Conservation (phyloP, 2,888 invertebrate species). For the Chirona hameri region DNA sequence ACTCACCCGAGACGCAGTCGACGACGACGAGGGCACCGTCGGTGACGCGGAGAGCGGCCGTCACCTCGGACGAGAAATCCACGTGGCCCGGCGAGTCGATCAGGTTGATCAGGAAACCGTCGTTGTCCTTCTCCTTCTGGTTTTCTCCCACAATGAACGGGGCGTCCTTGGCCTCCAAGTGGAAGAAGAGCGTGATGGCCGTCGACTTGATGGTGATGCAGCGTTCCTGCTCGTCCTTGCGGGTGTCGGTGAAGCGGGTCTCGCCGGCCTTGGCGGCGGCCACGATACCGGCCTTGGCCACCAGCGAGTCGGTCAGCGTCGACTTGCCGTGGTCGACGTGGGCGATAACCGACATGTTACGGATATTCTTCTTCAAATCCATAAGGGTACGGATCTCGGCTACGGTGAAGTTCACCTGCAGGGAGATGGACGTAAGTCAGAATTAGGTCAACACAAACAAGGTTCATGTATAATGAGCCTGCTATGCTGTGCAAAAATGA, state of each 20-base stretch:
- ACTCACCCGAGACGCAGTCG: slow-evolving; percentile 95
- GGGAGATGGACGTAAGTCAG: neutral
- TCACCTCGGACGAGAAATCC: slow-evolving; percentile 99
- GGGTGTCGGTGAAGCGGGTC: slow-evolving; percentile 97
- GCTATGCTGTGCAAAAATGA: no score
- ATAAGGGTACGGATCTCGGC: slow-evolving; percentile 99
- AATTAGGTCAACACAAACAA: no score
- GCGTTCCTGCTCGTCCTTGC: slow-evolving; percentile 99
- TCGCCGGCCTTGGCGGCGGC: slow-evolving; percentile 98
- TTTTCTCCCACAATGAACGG: slow-evolving; percentile 86
- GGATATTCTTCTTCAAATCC: slow-evolving; percentile 99
- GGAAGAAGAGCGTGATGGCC: slow-evolving; percentile 99
- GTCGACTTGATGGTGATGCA: slow-evolving; percentile 99
- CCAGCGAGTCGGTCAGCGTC: slow-evolving; percentile 97
- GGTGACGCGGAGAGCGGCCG: slow-evolving; percentile 98
- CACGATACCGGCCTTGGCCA: slow-evolving; percentile 99
- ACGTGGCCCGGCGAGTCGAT: slow-evolving; percentile 99
- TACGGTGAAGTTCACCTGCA: slow-evolving; percentile 99
- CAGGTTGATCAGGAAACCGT: slow-evolving; percentile 98
- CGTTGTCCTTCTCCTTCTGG: slow-evolving; percentile 83
- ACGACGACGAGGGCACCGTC: slow-evolving; percentile 99
- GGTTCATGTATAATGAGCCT: no score
- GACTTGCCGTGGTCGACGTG: slow-evolving; percentile 99
- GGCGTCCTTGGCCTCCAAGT: slow-evolving; percentile 89
- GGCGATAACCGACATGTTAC: slow-evolving; percentile 99